phyloP scores from a whole-genome alignment of 2,797 vertebrate species.

The Hapalemur alaotrensis region DNA sequence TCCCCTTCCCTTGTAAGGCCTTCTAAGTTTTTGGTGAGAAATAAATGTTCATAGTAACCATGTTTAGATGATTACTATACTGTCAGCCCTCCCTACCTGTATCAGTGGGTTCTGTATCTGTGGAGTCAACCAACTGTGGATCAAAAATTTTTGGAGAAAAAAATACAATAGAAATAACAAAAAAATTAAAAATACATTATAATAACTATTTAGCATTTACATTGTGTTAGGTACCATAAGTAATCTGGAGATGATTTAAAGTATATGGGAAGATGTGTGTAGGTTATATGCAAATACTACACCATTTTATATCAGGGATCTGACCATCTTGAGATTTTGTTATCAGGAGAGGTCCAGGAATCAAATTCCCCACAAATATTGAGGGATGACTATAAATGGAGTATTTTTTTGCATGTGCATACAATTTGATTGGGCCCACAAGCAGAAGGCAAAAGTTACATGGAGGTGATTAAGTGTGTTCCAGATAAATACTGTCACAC shows the following conservation, averaged over 20 bases:
- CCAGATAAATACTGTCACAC: background rate
- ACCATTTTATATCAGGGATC: background rate
- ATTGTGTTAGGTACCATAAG: background rate
- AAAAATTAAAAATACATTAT: background rate
- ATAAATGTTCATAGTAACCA: background rate
- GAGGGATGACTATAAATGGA: background rate
- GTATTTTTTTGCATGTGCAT: background rate
- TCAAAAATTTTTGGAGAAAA: background rate
- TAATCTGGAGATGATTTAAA: background rate
- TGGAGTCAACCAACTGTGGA: background rate
- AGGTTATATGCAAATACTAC: background rate
- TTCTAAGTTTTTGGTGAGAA: background rate
- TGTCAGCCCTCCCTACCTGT: background rate
- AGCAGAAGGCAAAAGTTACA: background rate
- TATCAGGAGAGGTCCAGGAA: background rate
- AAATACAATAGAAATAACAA: background rate
- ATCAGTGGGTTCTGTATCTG: background rate
- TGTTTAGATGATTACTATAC: background rate
- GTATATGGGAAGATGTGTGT: background rate
- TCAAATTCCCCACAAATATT: background rate
- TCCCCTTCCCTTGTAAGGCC: background rate
- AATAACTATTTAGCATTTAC: background rate
- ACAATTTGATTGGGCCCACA: background rate
- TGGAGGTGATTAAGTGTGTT: background rate
- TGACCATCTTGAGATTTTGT: background rate